Conservation (phyloP, 2,888 invertebrate species). For the Caenorhabditis japonica region DNA sequence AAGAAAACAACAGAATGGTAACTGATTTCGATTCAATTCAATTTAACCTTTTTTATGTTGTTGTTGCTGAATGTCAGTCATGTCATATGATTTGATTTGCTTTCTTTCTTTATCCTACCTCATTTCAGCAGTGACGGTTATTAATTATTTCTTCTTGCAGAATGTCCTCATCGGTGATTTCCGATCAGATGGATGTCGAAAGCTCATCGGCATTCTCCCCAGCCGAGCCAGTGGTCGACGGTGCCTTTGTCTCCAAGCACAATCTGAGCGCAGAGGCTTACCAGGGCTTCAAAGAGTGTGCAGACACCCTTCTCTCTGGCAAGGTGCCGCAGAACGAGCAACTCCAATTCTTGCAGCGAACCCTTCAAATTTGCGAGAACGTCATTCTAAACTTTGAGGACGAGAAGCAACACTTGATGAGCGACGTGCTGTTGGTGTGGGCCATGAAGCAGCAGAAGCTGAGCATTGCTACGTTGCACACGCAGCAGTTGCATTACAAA, state of each 20-base stretch:
- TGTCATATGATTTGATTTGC: too few species aligned
- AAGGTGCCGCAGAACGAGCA: constrained; percentile 66
- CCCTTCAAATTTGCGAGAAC: constrained; percentile 61
- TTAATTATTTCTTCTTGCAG: neutral
- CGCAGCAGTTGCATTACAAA: constrained; percentile 74
- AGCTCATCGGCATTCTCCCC: constrained; percentile 68
- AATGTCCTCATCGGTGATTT: constrained; percentile 52
- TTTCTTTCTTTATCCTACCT: too few species aligned
- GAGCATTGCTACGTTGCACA: constrained; percentile 74
- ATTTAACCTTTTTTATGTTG: too few species aligned
- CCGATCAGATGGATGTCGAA: constrained; percentile 65
- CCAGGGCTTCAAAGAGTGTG: constrained; percentile 75
- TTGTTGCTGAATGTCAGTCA: too few species aligned
- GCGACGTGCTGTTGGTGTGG: constrained; percentile 75
- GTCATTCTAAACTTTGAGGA: constrained; percentile 70
- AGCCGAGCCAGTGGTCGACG: constrained; percentile 66
- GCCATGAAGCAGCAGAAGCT: constrained; percentile 75
- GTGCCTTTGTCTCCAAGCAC: constrained; percentile 71
- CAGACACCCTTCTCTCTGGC: constrained; percentile 70
- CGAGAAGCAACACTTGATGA: constrained; percentile 76
- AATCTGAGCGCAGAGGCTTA: constrained; percentile 74
- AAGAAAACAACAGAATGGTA: too few species aligned
- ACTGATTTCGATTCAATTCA: too few species aligned
- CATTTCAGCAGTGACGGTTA: too few species aligned
- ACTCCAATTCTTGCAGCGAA: constrained; percentile 60